Evolutionary conservation across 1,140 invertebrate genomes (phyloP).

Genomic region (Ceratina australensis): DNA sequence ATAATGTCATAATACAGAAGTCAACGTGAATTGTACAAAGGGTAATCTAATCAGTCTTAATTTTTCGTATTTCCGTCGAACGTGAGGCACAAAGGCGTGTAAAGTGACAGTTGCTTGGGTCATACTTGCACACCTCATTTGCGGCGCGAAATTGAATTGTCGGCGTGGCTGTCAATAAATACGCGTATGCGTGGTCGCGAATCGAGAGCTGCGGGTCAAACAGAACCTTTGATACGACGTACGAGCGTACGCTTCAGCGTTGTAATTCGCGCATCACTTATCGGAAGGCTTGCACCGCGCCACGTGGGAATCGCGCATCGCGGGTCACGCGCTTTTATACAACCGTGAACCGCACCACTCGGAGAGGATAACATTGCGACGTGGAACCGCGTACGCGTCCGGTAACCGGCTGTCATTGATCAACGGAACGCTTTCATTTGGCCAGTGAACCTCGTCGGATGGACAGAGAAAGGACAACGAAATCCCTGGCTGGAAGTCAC

Average conservation of each 20-base stretch:
- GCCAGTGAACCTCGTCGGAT: background rate
- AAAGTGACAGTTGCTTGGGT: too few relatives aligned
- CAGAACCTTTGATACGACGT: background rate
- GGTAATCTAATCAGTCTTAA: too few relatives aligned
- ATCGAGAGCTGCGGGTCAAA: slow-evolving; percentile 7
- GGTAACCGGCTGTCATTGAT: slow-evolving; percentile 24
- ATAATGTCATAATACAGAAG: too few relatives aligned
- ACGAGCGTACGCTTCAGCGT: background rate
- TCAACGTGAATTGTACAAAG: too few relatives aligned
- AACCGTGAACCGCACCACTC: background rate
- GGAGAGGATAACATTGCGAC: slow-evolving; percentile 16
- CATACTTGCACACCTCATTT: too few relatives aligned
- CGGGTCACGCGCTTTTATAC: slow-evolving; percentile 6
- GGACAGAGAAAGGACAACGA: slow-evolving; percentile 11
- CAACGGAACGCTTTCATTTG: slow-evolving; percentile 42
- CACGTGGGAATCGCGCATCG: slow-evolving; percentile 13
- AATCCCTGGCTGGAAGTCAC: slow-evolving; percentile 18
- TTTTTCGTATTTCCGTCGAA: too few relatives aligned
- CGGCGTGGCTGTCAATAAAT: background rate
- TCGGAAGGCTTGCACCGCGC: background rate
- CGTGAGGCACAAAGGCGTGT: too few relatives aligned
- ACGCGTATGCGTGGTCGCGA: background rate
- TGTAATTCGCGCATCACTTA: slow-evolving; percentile 28
- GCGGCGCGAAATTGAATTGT: too few relatives aligned
- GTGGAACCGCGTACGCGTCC: slow-evolving; percentile 16